Evolutionary conservation across 2,888 invertebrate genomes (phyloP), one percentile per base, ranked within the genome.

Genomic region (Rhaphigaster nebulosa): DNA sequence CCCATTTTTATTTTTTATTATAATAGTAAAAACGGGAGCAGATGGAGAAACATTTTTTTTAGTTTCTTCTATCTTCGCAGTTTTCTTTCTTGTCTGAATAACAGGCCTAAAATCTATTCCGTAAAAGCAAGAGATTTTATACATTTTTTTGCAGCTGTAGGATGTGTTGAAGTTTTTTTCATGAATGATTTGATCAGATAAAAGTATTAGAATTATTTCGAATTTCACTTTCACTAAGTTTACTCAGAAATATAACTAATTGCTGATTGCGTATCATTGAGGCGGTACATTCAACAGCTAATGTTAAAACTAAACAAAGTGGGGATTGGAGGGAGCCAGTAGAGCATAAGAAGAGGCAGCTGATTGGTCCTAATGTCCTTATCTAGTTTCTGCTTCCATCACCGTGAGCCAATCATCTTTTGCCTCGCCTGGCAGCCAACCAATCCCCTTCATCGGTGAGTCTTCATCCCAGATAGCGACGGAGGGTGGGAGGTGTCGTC

Each of bases 341-440:
- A 2, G 38, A 76, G 70, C 70, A 76, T 76, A 76, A 76, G 70
- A 76, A 76, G 70, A 0, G 34, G 12, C 8, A 34, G 15, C 70
- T 76, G 70, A 76, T 76, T 76, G 70, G 70, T 76, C 70, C 70
- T 76, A 76, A 76, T 76, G 70, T 38, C 15, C 34, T 76, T 76
- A 76, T 76, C 70, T 76, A 76, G 70, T 76, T 76, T 76, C 70
- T 76, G 70, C 70, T 76, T 76, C 70, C 70, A 76, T 76, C 70
- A 76, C 70, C 70, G 70, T 38, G 34, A 8, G 70, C 70, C 70
- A 76, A 76, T 76, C 70, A 76, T 76, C 70, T 76, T 76, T 76
- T 76, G 70, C 70, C 70, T 76, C 70, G 15, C 70, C 70, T 76
- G 70, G 70, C 70, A 76, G 38, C 70, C 70, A 76, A 20, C 70